A percentile compares a stretch with the other conserved stretches of the same genome.
phyloP scores from a whole-genome alignment of 2,888 invertebrate species.

The Sinentomon sp. region DNA sequence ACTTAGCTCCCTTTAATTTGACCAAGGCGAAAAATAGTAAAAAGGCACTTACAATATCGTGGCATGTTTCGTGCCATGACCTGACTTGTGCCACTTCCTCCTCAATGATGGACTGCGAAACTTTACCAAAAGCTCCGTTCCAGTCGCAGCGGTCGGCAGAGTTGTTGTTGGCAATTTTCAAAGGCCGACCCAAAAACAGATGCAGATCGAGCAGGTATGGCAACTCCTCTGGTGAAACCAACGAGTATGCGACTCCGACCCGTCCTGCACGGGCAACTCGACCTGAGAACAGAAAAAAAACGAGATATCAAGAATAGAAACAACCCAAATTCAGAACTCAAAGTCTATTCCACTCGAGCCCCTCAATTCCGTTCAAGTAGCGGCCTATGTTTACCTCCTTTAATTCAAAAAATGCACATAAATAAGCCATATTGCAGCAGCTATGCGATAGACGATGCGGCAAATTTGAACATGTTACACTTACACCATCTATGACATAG shows the following conservation, averaged over 20 bases:
- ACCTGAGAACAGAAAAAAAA: conserved; percentile 19
- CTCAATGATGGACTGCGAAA: conserved; percentile 56
- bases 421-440: too few relatives aligned
- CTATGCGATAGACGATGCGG: too few relatives aligned
- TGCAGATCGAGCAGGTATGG: conserved; percentile 82
- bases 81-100: conserved; percentile 48
- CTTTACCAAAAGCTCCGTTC: conserved; percentile 41
- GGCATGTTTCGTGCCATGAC: conserved; percentile 37
- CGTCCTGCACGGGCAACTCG: conserved; percentile 88
- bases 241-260: conserved; percentile 66
- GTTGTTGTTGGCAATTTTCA: conserved; percentile 27
- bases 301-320: background rate
- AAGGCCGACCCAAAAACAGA: conserved; percentile 56
- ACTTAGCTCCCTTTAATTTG: too few relatives aligned
- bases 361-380: too few relatives aligned
- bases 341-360: too few relatives aligned
- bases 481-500: too few relatives aligned
- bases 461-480: too few relatives aligned
- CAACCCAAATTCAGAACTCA: conserved; percentile 1
- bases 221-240: conserved; percentile 68
- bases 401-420: too few relatives aligned
- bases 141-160: too few relatives aligned
- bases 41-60: conserved; percentile 48
- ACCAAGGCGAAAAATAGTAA: too few relatives aligned
- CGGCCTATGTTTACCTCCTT: too few relatives aligned